Conservation (phyloP, 2,888 invertebrate genomes). For the Hypena proboscidalis region DNA sequence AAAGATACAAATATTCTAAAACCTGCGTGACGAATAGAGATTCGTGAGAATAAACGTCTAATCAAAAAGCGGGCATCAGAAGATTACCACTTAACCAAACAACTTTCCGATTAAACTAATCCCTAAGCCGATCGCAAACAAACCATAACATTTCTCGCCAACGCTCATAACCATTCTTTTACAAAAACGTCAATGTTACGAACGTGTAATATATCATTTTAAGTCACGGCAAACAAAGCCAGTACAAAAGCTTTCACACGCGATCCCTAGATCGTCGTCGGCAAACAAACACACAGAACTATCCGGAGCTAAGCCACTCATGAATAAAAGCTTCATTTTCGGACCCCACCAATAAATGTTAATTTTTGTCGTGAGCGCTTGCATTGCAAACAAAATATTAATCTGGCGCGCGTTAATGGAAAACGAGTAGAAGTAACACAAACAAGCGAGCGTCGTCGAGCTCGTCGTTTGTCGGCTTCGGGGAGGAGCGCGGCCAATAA, state of each 20-base stretch:
- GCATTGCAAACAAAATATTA: conserved; percentile 84
- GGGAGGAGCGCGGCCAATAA: conserved; percentile 63
- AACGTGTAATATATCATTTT: conserved; percentile 83
- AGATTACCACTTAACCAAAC: conserved; percentile 34
- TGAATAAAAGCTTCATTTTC: conserved; percentile 82
- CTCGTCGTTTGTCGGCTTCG: conserved; percentile 40
- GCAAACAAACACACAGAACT: conserved; percentile 81
- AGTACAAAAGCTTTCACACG: conserved; percentile 83
- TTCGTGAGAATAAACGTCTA: conserved; percentile 33
- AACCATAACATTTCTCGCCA: conserved; percentile 65
- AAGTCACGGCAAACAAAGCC: conserved; percentile 80
- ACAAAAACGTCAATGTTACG: conserved; percentile 76
- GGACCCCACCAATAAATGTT: conserved; percentile 83
- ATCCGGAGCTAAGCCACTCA: conserved; percentile 81
- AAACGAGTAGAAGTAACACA: conserved; percentile 80
- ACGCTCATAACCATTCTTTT: conserved; percentile 70
- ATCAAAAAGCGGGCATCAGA: conserved; percentile 30
- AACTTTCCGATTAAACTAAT: conserved; percentile 41
- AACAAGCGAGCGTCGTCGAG: conserved; percentile 69
- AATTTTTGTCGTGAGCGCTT: conserved; percentile 81
- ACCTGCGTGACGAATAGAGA: conserved; percentile 26
- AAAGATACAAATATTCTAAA: conserved; percentile 30
- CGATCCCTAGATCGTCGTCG: conserved; percentile 75
- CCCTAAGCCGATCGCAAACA: conserved; percentile 61
- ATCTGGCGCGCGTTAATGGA: conserved; percentile 82